phyloP scores from a whole-genome alignment of 2,888 invertebrate genomes.

The Harpalus rubripes region DNA sequence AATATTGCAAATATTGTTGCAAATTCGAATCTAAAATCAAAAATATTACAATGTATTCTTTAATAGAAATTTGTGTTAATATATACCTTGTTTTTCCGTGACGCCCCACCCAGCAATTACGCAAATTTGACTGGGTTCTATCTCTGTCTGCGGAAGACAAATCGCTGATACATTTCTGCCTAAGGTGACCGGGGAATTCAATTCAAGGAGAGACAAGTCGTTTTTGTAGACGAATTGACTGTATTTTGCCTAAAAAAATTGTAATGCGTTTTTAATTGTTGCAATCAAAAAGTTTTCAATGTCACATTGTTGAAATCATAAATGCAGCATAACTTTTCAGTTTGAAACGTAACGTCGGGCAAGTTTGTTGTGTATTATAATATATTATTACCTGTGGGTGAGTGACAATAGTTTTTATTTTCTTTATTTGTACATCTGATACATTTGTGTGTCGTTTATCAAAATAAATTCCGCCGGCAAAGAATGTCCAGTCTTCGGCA shows the following conservation, averaged over 20 bases:
- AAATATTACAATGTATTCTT: slow-evolving; percentile 68
- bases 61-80: slow-evolving; percentile 45
- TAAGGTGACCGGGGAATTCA: slow-evolving; percentile 78
- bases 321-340: neutral
- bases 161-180: slow-evolving; percentile 80
- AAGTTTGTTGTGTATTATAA: neutral
- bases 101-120: slow-evolving; percentile 82
- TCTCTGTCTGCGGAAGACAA: slow-evolving; percentile 79
- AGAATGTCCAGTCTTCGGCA: slow-evolving; percentile 73
- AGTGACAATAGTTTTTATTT: slow-evolving; percentile 77
- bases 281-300: neutral
- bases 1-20: slow-evolving; percentile 79
- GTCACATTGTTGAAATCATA: neutral
- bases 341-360: neutral
- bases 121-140: slow-evolving; percentile 79
- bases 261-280: slow-evolving; percentile 1
- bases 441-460: slow-evolving; percentile 73
- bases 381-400: slow-evolving; percentile 78
- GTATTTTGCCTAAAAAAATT: slow-evolving; percentile 77
- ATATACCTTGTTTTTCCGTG: slow-evolving; percentile 77
- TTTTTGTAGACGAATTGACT: slow-evolving; percentile 80
- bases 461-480: slow-evolving; percentile 75
- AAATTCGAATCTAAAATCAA: slow-evolving; percentile 75
- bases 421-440: slow-evolving; percentile 73
- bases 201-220: slow-evolving; percentile 80